These are phyloP conservation scores for Sycobia sp. DNA, from an alignment of 1,140 invertebrate genomes.

Conservation along the genomic window DNA sequence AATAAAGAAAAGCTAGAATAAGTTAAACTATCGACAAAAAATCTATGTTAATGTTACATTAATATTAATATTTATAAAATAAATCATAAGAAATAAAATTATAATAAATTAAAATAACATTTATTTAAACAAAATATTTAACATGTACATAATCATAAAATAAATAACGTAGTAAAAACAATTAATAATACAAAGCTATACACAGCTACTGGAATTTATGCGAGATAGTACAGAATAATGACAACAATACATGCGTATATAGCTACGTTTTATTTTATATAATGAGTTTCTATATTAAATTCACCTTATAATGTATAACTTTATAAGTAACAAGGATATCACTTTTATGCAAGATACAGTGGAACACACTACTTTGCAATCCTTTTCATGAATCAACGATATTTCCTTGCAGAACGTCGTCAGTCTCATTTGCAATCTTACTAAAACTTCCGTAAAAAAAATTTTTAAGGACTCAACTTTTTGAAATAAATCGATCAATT, in stretches of 20 bases:
- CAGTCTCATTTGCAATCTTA: neutral
- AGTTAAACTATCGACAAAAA: too few species aligned
- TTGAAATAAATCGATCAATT: neutral
- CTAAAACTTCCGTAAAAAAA: slow-evolving; percentile 29
- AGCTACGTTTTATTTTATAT: slow-evolving; percentile 8
- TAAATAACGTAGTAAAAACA: too few species aligned
- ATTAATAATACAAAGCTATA: too few species aligned
- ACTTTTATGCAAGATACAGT: slow-evolving; percentile 17
- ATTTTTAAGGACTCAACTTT: neutral
- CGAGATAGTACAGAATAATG: neutral
- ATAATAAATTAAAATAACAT: too few species aligned
- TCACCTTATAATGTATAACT: slow-evolving; percentile 14
- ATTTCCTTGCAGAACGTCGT: slow-evolving; percentile 10
- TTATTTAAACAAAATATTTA: too few species aligned
- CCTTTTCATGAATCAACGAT: neutral
- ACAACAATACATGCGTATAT: slow-evolving; percentile 2
- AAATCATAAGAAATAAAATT: too few species aligned
- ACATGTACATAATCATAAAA: too few species aligned
- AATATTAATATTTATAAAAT: too few species aligned
- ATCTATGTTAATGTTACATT: too few species aligned
- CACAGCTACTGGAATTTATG: too few species aligned
- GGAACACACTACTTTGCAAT: slow-evolving; percentile 1
- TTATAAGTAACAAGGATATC: slow-evolving; percentile 18
- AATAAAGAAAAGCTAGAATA: too few species aligned
- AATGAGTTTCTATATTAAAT: neutral